These are phyloP conservation scores for Hiodon tergisus DNA, from an alignment of 2,113 vertebrate species.

Conservation along the genomic window DNA sequence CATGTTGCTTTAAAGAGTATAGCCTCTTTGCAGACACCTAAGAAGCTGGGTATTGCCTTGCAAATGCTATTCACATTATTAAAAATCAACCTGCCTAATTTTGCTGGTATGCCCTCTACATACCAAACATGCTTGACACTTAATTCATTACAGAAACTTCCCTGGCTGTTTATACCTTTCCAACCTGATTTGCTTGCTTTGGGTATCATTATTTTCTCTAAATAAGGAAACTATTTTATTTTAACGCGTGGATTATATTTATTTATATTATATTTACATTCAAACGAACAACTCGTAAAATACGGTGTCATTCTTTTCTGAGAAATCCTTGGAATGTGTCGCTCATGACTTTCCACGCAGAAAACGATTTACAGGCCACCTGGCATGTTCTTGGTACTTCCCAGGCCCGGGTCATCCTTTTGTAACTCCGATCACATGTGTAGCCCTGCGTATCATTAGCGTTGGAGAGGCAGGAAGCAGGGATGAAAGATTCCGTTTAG, in stretches of 20 bases:
- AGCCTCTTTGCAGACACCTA: conserved; percentile 71
- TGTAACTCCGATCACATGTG: conserved; percentile 52
- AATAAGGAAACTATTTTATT: no score
- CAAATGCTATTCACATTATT: conserved; percentile 77
- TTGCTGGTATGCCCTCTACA: conserved; percentile 70
- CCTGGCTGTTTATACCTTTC: conserved; percentile 57
- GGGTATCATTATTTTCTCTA: background rate
- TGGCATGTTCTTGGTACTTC: conserved; percentile 32
- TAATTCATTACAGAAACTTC: conserved; percentile 57
- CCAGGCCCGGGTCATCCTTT: conserved; percentile 27
- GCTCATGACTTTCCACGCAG: background rate
- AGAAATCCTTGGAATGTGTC: conserved; percentile 5
- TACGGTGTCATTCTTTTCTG: background rate
- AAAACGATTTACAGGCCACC: conserved; percentile 28
- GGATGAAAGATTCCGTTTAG: conserved; percentile 50
- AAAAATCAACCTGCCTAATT: conserved; percentile 80
- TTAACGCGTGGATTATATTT: background rate
- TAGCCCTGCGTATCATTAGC: conserved; percentile 57
- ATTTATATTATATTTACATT: background rate
- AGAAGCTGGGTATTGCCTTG: conserved; percentile 79
- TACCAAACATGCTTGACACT: conserved; percentile 69
- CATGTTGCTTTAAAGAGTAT: conserved; percentile 69
- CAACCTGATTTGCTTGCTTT: conserved; percentile 45
- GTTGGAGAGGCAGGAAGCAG: conserved; percentile 55
- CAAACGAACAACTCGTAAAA: background rate